Evolutionary conservation across 2,888 invertebrate genomes (phyloP), one percentile per base, ranked within the genome.

Genomic region (Galeopsomyia nigrocyanea): DNA sequence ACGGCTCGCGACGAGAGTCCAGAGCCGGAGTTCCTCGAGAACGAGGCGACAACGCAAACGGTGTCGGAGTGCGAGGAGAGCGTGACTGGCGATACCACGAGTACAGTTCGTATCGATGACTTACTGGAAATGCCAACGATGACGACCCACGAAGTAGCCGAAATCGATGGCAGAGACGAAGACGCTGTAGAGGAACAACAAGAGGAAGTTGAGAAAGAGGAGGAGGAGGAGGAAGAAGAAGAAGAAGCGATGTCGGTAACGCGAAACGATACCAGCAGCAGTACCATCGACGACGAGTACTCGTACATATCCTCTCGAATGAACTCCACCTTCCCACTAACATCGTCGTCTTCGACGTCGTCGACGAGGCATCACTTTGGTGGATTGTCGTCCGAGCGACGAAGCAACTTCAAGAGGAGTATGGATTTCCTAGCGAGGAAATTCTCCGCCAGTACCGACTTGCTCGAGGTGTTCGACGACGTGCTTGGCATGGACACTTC

Each of bases 351-450:
- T 39, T 69, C 79, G 2, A 71, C 79, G 7, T 67, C 67, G 17
- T 39, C 61, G 6, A 16, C 79, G 14, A 82, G 80, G 70, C 78
- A 83, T 0, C 76, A 80, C 19, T 77, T 83, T 56, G 85, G 83
- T 0, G 87, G 87, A 0, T 79, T 87, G 17, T 87, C 85, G 55
- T 84, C 86, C 1, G 87, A 87, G 50, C 82, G 88, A 26, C 82
- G 86, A 74, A 86, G 84, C 56, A 87, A 86, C 3, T 87, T 88
- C 74, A 87, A 86, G 75, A 83, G 82, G 60, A 87, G 87, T 76
- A 87, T 87, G 87, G 87, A 87, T 17, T 83, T 82, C 13, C 77
- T 88, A 26, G 87, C 87, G 17, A 83, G 85, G 68, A 86, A 86
- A 68, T 85, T 87, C 70, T 86, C 87, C 3, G 67, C 80, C 14